A percentile compares a stretch with the other conserved stretches of the same genome.
Conservation (phyloP, 2,113 vertebrate genomes). For the Corvus cornix region DNA sequence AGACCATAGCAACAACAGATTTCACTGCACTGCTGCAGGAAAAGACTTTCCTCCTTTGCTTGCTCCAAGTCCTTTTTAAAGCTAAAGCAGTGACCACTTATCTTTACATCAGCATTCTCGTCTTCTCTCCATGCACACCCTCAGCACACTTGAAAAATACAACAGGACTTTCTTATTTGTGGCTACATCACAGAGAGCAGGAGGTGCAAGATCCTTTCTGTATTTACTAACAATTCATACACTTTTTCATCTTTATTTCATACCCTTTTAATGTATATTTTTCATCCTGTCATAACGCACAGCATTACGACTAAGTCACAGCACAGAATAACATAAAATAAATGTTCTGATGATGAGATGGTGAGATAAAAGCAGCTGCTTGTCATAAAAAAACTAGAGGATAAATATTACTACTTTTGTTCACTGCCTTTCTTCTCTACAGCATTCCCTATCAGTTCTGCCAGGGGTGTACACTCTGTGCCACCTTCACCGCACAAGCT, state of each 20-base stretch:
- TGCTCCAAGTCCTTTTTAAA: background rate
- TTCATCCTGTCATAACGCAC: background rate
- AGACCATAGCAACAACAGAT: slow-evolving; percentile 45
- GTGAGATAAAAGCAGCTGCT: background rate
- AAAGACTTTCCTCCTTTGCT: background rate
- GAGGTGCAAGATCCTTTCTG: background rate
- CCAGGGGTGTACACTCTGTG: background rate
- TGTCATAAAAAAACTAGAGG: background rate
- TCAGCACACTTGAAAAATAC: background rate
- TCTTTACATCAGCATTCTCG: background rate
- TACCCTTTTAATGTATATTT: background rate
- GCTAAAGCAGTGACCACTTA: background rate
- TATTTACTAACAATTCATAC: background rate
- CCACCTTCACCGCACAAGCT: background rate
- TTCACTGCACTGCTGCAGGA: background rate
- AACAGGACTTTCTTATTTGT: background rate
- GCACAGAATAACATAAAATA: background rate
- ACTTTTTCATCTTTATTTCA: background rate
- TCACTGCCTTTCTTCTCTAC: background rate
- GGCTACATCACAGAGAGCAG: background rate
- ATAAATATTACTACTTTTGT: background rate
- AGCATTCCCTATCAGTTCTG: background rate
- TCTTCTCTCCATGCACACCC: background rate
- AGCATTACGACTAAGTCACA: background rate
- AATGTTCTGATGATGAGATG: background rate